A percentile compares a stretch with the other conserved stretches of the same genome.
phyloP scores from a whole-genome alignment of 2,888 invertebrate genomes.

The Melieria omissa region DNA sequence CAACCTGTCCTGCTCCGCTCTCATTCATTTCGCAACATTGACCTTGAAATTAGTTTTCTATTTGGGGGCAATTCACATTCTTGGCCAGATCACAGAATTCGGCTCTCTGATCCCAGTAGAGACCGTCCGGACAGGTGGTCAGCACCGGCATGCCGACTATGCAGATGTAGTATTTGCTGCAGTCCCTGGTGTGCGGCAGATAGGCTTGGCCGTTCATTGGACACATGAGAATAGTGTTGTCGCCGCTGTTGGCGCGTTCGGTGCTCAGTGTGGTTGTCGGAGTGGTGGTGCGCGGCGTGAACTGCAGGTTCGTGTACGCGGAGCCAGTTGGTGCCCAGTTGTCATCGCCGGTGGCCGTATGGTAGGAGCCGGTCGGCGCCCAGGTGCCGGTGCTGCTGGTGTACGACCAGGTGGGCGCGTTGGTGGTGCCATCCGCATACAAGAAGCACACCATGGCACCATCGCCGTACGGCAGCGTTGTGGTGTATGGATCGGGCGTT shows the following conservation, averaged over 20 bases:
- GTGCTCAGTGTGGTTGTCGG: slow-evolving; percentile 27
- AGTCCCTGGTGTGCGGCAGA: slow-evolving; percentile 57
- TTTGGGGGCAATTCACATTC: slow-evolving; percentile 50
- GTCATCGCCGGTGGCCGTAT: not conserved
- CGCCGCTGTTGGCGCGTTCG: slow-evolving; percentile 36
- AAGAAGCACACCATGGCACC: slow-evolving; percentile 1
- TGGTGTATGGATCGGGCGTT: not conserved
- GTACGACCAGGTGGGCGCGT: not conserved
- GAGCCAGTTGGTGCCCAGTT: not conserved
- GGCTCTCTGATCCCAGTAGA: slow-evolving; percentile 57
- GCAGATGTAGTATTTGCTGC: slow-evolving; percentile 63
- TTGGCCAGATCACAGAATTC: slow-evolving; percentile 55
- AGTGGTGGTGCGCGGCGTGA: not conserved
- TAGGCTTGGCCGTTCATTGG: slow-evolving; percentile 55
- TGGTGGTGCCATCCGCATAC: not conserved
- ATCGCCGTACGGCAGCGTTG: not conserved
- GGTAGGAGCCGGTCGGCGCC: not conserved
- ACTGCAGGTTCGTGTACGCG: not conserved
- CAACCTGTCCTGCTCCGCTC: too few relatives aligned
- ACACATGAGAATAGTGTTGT: slow-evolving; percentile 47
- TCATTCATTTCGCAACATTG: too few relatives aligned
- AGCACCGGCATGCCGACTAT: slow-evolving; percentile 59
- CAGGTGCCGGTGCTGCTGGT: not conserved
- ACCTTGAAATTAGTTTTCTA: not conserved
- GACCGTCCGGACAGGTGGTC: slow-evolving; percentile 59